These are phyloP conservation scores for Grammomys dolichurus DNA, from an alignment of 2,113 vertebrate species.

Conservation along the genomic window DNA sequence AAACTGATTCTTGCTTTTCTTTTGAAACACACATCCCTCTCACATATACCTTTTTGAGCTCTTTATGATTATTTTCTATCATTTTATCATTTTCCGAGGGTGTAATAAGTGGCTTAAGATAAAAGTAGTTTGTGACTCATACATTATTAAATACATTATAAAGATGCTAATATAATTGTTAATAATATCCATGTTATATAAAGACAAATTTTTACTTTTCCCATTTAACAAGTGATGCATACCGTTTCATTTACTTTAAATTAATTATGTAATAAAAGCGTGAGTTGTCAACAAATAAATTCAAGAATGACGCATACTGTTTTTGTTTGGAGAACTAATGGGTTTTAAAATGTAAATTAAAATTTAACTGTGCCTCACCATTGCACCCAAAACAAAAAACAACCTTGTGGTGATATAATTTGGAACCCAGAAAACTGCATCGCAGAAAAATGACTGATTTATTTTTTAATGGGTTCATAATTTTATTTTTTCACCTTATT, in stretches of 20 bases:
- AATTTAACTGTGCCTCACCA: slow-evolving; percentile 62
- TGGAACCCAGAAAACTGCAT: slow-evolving; percentile 37
- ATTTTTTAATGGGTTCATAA: slow-evolving; percentile 21
- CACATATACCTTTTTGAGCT: background rate
- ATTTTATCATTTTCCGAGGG: background rate
- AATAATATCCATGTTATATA: slow-evolving; percentile 67
- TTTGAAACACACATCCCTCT: background rate
- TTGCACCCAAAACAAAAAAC: slow-evolving; percentile 37
- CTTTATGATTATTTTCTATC: slow-evolving; percentile 7
- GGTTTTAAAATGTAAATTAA: slow-evolving; percentile 68
- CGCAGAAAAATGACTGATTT: slow-evolving; percentile 44
- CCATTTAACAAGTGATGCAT: slow-evolving; percentile 77
- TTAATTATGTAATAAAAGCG: slow-evolving; percentile 75
- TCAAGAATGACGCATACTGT: slow-evolving; percentile 67
- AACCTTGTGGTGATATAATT: slow-evolving; percentile 25
- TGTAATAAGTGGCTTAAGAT: slow-evolving; percentile 35
- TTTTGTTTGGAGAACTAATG: slow-evolving; percentile 59
- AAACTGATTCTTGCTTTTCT: background rate
- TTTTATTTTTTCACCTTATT: slow-evolving; percentile 14
- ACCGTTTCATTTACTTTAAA: slow-evolving; percentile 74
- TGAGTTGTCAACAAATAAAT: slow-evolving; percentile 77
- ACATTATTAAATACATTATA: slow-evolving; percentile 63
- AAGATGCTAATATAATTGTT: slow-evolving; percentile 69
- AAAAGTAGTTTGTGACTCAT: slow-evolving; percentile 51
- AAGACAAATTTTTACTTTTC: slow-evolving; percentile 76